A percentile compares a stretch with the other conserved stretches of the same genome.
phyloP scores from a whole-genome alignment of 2,113 vertebrate species.

The Epinephelus cyanopodus region DNA sequence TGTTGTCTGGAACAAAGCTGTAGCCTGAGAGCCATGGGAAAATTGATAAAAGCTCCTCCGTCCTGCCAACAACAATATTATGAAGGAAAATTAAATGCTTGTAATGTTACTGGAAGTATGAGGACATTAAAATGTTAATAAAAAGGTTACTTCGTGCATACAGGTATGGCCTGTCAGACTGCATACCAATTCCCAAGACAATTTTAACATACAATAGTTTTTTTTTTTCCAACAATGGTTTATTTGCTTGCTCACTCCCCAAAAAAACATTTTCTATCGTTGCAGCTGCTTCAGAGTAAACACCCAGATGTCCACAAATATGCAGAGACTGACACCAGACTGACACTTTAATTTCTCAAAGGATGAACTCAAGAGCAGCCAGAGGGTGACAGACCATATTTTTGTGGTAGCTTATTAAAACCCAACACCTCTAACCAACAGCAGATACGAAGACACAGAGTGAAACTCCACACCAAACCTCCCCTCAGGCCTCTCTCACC shows the following conservation, averaged over 20 bases:
- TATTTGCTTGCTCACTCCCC: not conserved
- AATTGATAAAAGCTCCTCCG: constrained; percentile 23
- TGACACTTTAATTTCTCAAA: constrained; percentile 44
- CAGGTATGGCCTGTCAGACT: not conserved
- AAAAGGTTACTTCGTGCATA: not conserved
- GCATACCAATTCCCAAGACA: not conserved
- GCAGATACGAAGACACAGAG: constrained; percentile 34
- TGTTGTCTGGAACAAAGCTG: constrained; percentile 28
- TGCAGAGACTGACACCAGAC: constrained; percentile 32
- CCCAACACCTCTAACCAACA: constrained; percentile 59
- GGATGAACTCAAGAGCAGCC: constrained; percentile 32
- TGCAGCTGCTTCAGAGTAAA: not conserved
- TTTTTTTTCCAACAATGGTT: not conserved
- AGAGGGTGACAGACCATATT: constrained; percentile 53
- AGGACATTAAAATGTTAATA: constrained; percentile 1
- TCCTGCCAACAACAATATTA: constrained; percentile 41
- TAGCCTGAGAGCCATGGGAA: not conserved
- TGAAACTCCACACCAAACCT: constrained; percentile 48
- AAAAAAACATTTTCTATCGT: not conserved
- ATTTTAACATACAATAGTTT: not conserved
- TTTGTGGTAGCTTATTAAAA: constrained; percentile 60
- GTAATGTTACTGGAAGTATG: constrained; percentile 8
- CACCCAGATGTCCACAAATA: constrained; percentile 23
- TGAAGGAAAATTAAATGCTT: constrained; percentile 9
- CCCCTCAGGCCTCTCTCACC: constrained; percentile 41